Evolutionary conservation across 2,797 vertebrate genomes (phyloP), one percentile per base, ranked within the genome.

Genomic region (Cynodonichthys magdalenae): DNA sequence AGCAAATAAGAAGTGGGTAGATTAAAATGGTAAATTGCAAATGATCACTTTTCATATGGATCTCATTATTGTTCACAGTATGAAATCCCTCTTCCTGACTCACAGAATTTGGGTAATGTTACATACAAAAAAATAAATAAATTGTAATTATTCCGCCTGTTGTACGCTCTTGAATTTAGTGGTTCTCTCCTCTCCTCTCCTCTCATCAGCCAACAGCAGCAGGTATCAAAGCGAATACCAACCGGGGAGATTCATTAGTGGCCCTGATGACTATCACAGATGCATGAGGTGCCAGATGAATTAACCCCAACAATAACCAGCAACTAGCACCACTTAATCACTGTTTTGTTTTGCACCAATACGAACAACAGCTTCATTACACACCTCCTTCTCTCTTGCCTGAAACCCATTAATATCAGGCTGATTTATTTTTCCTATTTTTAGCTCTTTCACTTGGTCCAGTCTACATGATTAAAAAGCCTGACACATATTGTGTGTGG

Each of bases 161-260:
- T 0, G 1, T 79, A 66, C 74, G 77, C 60, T 51, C 64, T 68
- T 42, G 63, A 67, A 75, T 74, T 55, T 52, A 53, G 61, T 12
- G 46, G 47, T 74, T 80, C 56, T 9, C 31, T 82, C 80, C 65
- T 77, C 57, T 75, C 20, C 19, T 48, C n/a, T n/a, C n/a, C 36
- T 72, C 66, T 77, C 66, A 72, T 81, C 78, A 71, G 46, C 71
- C 61, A 77, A 83, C 59, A 66, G 51, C 17, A 63, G 80, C 85
- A 86, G 82, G 83, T 90, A 91, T 90, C 83, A 88, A 91, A 89
- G 63, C 79, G 81, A 81, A 83, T 77, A 70, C 66, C 80, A 83
- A 90, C 75, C 81, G 78, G 77, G 86, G 87, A 87, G 90, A 93
- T 90, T 92, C 90, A 95, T 94, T 93, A 94, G 84, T 78, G 82